phyloP scores from a whole-genome alignment of 2,797 vertebrate genomes.

The Lithobates pipiens region DNA sequence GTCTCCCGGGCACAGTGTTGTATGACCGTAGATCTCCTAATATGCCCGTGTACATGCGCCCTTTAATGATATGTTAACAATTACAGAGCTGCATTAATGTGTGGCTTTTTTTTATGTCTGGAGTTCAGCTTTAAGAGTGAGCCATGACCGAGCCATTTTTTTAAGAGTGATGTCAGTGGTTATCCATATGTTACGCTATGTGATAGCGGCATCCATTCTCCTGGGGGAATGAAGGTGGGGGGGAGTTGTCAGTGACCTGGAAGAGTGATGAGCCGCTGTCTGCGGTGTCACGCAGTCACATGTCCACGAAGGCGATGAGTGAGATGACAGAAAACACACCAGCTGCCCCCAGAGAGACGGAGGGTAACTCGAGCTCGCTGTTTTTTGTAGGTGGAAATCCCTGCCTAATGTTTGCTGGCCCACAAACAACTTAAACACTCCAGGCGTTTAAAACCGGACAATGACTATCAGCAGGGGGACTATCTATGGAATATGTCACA shows the following conservation, averaged over 20 bases:
- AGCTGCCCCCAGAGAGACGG: conserved; percentile 23
- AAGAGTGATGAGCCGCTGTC: background rate
- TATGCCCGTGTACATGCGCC: too few species aligned
- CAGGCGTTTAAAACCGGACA: background rate
- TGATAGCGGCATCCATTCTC: background rate
- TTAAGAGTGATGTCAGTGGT: too few species aligned
- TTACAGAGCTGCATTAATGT: too few species aligned
- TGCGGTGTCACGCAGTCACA: background rate
- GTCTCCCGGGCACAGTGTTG: too few species aligned
- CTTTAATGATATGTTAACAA: too few species aligned
- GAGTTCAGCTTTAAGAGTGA: too few species aligned
- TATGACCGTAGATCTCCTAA: too few species aligned
- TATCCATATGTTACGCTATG: background rate
- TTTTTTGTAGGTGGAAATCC: conserved; percentile 45
- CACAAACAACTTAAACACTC: conserved; percentile 8
- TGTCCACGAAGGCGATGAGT: conserved; percentile 7
- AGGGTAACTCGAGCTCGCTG: conserved; percentile 10
- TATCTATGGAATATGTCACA: too few species aligned
- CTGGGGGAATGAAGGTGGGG: too few species aligned
- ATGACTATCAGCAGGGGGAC: background rate
- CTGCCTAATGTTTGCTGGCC: conserved; percentile 17
- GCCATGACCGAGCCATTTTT: too few species aligned
- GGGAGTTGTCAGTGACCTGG: background rate
- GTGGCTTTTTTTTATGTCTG: too few species aligned
- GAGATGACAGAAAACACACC: conserved; percentile 16